Percentiles rank a stretch among this genome's conserved stretches.
These are phyloP conservation scores for Argyresthia goedartella DNA, from an alignment of 2,888 invertebrate species.

Conservation along the genomic window DNA sequence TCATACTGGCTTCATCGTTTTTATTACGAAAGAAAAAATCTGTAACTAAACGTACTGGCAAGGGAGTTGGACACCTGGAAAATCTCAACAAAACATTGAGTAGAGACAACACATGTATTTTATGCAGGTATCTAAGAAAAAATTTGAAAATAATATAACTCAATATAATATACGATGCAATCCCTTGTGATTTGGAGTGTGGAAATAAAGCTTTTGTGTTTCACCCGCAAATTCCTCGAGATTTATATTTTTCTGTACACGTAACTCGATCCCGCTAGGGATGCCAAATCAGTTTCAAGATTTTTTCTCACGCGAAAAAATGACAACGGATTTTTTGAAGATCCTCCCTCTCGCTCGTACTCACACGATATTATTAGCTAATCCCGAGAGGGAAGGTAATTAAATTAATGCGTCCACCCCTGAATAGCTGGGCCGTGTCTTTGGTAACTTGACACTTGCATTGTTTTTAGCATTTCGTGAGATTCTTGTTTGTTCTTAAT, in stretches of 20 bases:
- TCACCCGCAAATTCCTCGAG: not conserved
- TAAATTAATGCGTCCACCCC: constrained; percentile 67
- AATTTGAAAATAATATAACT: no score
- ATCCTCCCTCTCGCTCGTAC: not conserved
- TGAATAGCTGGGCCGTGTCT: constrained; percentile 42
- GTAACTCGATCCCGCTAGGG: constrained; percentile 59
- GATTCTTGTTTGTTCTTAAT: not conserved
- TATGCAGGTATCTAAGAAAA: no score
- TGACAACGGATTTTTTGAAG: constrained; percentile 60
- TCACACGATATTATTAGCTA: constrained; percentile 21
- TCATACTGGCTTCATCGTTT: no score
- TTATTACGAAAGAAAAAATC: no score
- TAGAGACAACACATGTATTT: no score
- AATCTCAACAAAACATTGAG: no score
- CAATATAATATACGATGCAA: no score
- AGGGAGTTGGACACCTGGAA: no score
- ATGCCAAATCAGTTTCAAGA: constrained; percentile 59
- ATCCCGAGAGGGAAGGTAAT: constrained; percentile 54
- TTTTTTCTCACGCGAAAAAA: constrained; percentile 70
- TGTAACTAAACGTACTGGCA: no score
- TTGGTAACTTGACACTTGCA: constrained; percentile 67
- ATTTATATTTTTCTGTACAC: constrained; percentile 22
- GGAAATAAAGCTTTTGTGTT: not conserved
- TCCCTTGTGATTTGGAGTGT: no score
- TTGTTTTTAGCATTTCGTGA: constrained; percentile 36